Base-by-base conservation (phyloP, 2,888 invertebrate species). In the Pteria penguin region DNA sequence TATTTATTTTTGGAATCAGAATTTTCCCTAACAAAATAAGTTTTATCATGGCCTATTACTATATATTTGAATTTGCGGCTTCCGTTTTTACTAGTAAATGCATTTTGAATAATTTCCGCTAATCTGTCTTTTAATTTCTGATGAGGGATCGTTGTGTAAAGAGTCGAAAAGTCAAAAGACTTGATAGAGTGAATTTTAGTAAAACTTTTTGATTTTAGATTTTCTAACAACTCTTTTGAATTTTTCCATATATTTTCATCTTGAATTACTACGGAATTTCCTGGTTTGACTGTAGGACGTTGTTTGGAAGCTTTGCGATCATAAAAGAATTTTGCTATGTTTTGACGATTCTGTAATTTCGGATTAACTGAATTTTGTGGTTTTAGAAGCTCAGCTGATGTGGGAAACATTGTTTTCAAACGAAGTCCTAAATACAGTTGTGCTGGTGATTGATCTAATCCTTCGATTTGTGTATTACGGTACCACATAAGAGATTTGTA, bases 401-500 rank as follows among this genome's bases (percentile, higher is more conserved):
- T 62, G 24, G 67, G 76, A 8, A 76, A 29, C 3, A 4, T 52
- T 33, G 71, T 58, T 66, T 72, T 67, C 31, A 75, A 58, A 27
- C 65, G 24, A 33, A 58, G 24, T 14, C 63, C 72, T 26, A 76
- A 26, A 27, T 58, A 65, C 36, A 76, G 45, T 45, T 70, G 75
- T 54, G 75, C 63, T 58, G 70, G 70, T 65, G 70, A 75, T 27
- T 60, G 0, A 36, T 52, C 58, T 0, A 75, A 27, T 29, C 74
- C 63, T 24, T 70, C 60, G 14, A 71, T 54, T 36, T 27, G 45
- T 24, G 67, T 61, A 24, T 72, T 76, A 4, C 76, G 26, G 55
- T 72, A 76, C n/a, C 54, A 52, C 29, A 72, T 32, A 27, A 76
- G 33, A 8, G 71, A 57, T 62, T 67, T 67, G 63, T 71, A 57